Evolutionary conservation across 1,140 invertebrate species (phyloP).

Genomic region (Parapsyche elsis): DNA sequence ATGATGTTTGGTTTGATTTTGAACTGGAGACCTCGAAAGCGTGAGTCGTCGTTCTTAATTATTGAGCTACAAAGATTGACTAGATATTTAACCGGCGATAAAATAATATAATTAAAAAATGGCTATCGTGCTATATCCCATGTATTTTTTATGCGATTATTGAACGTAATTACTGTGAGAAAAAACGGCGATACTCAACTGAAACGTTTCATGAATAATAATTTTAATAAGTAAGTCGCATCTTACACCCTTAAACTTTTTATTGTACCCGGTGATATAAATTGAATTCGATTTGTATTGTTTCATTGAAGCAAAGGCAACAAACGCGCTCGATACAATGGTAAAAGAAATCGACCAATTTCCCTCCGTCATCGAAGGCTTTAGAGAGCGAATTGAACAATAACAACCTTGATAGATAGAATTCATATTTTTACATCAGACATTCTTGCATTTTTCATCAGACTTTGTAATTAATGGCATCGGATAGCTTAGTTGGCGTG

Average conservation of each 20-base stretch:
- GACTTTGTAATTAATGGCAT: too few species aligned
- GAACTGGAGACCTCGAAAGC: constrained; percentile 28
- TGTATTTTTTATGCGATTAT: constrained; percentile 36
- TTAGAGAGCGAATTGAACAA: constrained; percentile 8
- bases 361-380: background rate
- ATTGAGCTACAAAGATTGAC: constrained; percentile 24
- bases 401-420: background rate
- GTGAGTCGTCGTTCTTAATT: constrained; percentile 3
- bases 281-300: too few species aligned
- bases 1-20: constrained; percentile 1
- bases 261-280: too few species aligned
- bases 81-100: constrained; percentile 17
- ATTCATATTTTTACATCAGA: background rate
- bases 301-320: too few species aligned
- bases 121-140: constrained; percentile 19
- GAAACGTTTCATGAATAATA: background rate
- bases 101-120: constrained; percentile 22
- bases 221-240: background rate
- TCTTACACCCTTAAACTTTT: too few species aligned
- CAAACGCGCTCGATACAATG: background rate
- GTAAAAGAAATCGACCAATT: constrained; percentile 15
- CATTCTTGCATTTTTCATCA: background rate
- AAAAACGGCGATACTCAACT: background rate
- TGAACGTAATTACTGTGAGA: constrained; percentile 34
- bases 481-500: background rate